Percentiles rank a stretch among this genome's conserved stretches.
Conservation (phyloP, 2,113 vertebrate species). For the Hippocampus barbouri region DNA sequence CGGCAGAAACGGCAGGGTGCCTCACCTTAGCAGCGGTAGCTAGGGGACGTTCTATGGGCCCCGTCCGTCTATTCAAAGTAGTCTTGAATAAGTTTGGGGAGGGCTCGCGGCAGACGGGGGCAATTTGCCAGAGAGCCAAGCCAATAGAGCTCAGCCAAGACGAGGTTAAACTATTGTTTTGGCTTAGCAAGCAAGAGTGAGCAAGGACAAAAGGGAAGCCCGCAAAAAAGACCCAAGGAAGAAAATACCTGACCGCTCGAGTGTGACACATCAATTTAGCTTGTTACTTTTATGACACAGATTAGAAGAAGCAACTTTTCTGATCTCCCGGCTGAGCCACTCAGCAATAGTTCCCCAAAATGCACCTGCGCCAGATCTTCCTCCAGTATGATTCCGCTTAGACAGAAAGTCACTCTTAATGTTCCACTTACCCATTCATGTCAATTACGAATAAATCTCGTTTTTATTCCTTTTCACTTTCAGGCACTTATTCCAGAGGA, state of each 20-base stretch:
- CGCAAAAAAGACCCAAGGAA: slow-evolving; percentile 54
- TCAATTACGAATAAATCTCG: slow-evolving; percentile 46
- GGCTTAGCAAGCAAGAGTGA: slow-evolving; percentile 73
- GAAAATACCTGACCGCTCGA: slow-evolving; percentile 66
- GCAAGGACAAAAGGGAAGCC: slow-evolving; percentile 67
- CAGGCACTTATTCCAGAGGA: slow-evolving; percentile 57
- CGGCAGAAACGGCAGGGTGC: slow-evolving; percentile 53
- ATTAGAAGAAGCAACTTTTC: slow-evolving; percentile 16
- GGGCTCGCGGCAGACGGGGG: slow-evolving; percentile 67
- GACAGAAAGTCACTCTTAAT: background rate
- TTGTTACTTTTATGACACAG: slow-evolving; percentile 48
- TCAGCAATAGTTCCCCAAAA: slow-evolving; percentile 10
- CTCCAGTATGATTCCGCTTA: background rate
- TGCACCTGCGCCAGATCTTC: slow-evolving; percentile 42
- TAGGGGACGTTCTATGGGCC: slow-evolving; percentile 66
- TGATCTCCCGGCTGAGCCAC: background rate
- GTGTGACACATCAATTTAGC: slow-evolving; percentile 63
- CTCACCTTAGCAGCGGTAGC: slow-evolving; percentile 73
- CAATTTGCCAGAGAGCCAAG: slow-evolving; percentile 70
- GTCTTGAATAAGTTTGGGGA: slow-evolving; percentile 61
- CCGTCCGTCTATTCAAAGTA: slow-evolving; percentile 65
- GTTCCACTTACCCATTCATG: slow-evolving; percentile 62
- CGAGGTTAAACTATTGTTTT: slow-evolving; percentile 75
- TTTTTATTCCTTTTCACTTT: slow-evolving; percentile 38
- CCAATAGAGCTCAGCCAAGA: slow-evolving; percentile 69